phyloP scores from a whole-genome alignment of 2,797 vertebrate species.

The Gallinago solitaria region DNA sequence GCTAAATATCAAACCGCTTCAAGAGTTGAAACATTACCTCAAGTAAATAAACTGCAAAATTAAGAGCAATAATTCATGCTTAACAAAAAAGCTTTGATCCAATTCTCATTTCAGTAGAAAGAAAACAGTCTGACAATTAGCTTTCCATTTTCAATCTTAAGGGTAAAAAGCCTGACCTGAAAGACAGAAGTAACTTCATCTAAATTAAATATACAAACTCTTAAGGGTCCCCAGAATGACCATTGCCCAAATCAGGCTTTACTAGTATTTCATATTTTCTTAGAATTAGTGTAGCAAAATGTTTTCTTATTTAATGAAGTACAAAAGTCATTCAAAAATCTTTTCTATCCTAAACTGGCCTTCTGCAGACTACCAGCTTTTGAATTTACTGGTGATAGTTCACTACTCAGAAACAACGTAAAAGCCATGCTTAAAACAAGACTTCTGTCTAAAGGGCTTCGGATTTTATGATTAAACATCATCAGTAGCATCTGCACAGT shows the following conservation, averaged over 20 bases:
- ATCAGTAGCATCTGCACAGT: neutral
- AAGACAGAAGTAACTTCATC: neutral
- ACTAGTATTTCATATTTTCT: neutral
- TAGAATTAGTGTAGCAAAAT: neutral
- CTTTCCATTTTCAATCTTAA: neutral
- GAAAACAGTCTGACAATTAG: neutral
- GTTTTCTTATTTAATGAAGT: neutral
- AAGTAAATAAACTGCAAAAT: neutral
- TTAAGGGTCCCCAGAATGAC: neutral
- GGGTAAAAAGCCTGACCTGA: neutral
- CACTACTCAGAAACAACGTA: neutral
- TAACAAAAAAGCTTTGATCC: neutral
- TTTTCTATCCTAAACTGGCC: neutral
- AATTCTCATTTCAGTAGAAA: neutral
- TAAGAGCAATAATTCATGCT: neutral
- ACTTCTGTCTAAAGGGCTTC: neutral
- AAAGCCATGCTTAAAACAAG: neutral
- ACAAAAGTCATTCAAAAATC: neutral
- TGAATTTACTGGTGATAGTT: neutral
- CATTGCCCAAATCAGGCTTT: neutral
- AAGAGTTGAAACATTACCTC: neutral
- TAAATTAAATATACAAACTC: neutral
- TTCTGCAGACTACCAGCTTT: neutral
- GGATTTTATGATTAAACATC: neutral
- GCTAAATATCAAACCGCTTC: neutral